Evolutionary conservation across 2,113 vertebrate genomes (phyloP).

Genomic region (Sorex araneus): DNA sequence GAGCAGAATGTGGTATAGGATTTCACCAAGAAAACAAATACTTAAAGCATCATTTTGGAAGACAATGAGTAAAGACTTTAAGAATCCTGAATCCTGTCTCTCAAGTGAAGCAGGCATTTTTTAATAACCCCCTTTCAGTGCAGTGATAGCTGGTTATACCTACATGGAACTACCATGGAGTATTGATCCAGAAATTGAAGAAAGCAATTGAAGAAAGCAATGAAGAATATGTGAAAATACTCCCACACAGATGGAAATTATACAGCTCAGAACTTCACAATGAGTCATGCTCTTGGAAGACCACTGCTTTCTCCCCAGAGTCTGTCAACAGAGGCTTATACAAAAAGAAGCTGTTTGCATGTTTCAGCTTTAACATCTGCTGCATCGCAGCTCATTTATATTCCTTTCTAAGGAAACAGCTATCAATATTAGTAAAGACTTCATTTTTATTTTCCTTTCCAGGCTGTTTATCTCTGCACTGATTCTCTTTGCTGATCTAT

Average conservation of each 20-base stretch:
- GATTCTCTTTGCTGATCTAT: not conserved
- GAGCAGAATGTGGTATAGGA: conserved; percentile 18
- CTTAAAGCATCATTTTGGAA: conserved; percentile 41
- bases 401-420: conserved; percentile 75
- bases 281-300: conserved; percentile 67
- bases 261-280: conserved; percentile 49
- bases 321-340: conserved; percentile 75
- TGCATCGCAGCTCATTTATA: conserved; percentile 47
- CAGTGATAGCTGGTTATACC: conserved; percentile 45
- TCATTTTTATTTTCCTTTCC: conserved; percentile 63
- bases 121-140: conserved; percentile 64
- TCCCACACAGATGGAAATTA: conserved; percentile 66
- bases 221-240: conserved; percentile 36
- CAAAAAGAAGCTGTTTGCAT: conserved; percentile 38
- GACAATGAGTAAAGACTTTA: not conserved
- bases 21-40: conserved; percentile 55
- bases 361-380: conserved; percentile 69
- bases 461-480: conserved; percentile 54
- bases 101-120: conserved; percentile 38
- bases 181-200: conserved; percentile 41
- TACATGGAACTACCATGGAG: not conserved
- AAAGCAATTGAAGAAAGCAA: conserved; percentile 62
- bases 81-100: conserved; percentile 42
- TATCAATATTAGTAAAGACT: conserved; percentile 76
- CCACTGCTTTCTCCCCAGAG: conserved; percentile 6